These are phyloP conservation scores for Neosilurus mollespiculum DNA, from an alignment of 2,797 vertebrate species.

Conservation along the genomic window DNA sequence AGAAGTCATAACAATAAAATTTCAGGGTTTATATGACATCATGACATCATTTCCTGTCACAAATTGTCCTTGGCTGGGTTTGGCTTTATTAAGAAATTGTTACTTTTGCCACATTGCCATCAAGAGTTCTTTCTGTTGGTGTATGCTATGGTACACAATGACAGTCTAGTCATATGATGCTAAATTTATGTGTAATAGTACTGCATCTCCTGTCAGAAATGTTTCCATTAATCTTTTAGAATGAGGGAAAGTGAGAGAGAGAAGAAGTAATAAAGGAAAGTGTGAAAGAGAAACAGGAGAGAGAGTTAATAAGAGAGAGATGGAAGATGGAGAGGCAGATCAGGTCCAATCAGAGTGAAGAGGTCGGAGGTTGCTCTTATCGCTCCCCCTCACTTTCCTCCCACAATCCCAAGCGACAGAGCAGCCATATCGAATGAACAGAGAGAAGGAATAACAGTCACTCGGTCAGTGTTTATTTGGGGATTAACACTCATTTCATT, in stretches of 20 bases:
- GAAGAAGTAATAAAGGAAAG: not conserved
- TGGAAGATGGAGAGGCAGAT: conserved; percentile 40
- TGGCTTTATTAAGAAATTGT: not conserved
- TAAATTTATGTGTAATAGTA: conserved; percentile 15
- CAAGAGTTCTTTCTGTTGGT: not conserved
- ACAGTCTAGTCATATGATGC: not conserved
- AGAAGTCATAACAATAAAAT: not conserved
- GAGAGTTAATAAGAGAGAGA: conserved; percentile 55
- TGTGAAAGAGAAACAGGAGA: conserved; percentile 38
- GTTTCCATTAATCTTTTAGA: conserved; percentile 8
- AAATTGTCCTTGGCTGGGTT: not conserved
- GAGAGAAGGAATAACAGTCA: conserved; percentile 21
- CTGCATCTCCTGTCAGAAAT: conserved; percentile 18
- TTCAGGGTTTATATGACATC: not conserved
- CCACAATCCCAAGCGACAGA: conserved; percentile 63
- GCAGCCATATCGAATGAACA: conserved; percentile 59
- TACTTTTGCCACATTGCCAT: not conserved
- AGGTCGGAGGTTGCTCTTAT: conserved; percentile 77
- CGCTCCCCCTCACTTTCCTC: conserved; percentile 66
- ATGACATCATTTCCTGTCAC: conserved; percentile 11
- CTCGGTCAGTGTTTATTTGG: conserved; percentile 3
- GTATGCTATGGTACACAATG: not conserved
- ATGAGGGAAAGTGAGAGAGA: not conserved
- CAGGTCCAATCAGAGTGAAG: conserved; percentile 44
- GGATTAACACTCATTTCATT: not conserved